A percentile compares a stretch with the other conserved stretches of the same genome.
Evolutionary conservation across 2,888 invertebrate genomes (phyloP).

Genomic region (Conops quadrifasciatus): DNA sequence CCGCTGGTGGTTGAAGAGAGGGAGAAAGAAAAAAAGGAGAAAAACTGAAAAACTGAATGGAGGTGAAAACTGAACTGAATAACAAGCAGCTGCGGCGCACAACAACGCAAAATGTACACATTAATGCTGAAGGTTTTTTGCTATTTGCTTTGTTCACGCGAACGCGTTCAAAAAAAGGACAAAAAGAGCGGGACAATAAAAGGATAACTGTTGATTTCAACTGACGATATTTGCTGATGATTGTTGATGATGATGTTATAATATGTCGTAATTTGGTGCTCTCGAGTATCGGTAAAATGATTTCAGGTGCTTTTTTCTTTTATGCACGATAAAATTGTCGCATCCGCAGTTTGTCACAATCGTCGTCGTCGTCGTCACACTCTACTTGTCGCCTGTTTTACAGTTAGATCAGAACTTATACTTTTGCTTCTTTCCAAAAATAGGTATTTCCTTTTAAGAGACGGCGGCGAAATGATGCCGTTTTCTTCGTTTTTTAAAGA

Average conservation of each 20-base stretch:
- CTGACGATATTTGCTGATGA: not conserved
- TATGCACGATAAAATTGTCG: not conserved
- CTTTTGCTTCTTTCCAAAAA: too few relatives aligned
- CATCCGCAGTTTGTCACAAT: not conserved
- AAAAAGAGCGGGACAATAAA: not conserved
- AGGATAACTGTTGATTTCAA: conserved; percentile 24
- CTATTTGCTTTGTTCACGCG: too few relatives aligned
- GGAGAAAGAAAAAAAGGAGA: not conserved
- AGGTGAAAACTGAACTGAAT: not conserved
- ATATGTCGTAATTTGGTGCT: not conserved
- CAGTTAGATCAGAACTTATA: not conserved
- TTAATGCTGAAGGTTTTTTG: too few relatives aligned
- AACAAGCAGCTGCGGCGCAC: too few relatives aligned
- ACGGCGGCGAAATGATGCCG: too few relatives aligned
- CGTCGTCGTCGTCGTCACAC: not conserved
- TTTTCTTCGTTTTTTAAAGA: too few relatives aligned
- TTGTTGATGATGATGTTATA: not conserved
- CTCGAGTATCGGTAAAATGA: not conserved
- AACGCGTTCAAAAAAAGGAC: not conserved
- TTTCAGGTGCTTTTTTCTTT: not conserved
- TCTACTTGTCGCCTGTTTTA: not conserved
- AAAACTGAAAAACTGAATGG: not conserved
- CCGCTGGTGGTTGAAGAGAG: not conserved
- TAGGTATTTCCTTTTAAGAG: too few relatives aligned
- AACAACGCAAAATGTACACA: not conserved